Evolutionary conservation across 2,888 invertebrate genomes (phyloP), one percentile per base, ranked within the genome.

Genomic region (Digitonthophagus gazella): DNA sequence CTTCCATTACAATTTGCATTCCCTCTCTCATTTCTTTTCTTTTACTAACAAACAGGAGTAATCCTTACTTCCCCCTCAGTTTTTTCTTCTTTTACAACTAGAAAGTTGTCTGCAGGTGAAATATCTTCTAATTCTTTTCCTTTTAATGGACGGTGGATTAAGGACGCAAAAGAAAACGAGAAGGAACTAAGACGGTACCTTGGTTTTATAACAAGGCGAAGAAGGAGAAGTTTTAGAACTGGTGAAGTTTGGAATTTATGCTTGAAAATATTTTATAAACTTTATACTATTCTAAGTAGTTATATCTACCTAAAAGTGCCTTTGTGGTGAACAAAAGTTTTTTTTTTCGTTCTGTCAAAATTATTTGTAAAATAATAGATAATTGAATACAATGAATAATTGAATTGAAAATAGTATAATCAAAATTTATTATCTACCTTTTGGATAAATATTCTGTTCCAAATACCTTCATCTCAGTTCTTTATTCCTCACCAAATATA

Each of bases 91-190:
- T 44, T 44, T 44, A 44, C 28, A 44, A 44, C 28, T 44, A 11
- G 8, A 44, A 44, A 44, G 28, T 44, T 44, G 28, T 44, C 28
- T 44, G 28, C 71, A 74, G 71, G 71, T 74, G 74, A 75, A 74
- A 74, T 73, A 75, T 73, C 73, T 73, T 73, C 74, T 75, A 74
- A 75, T 74, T 44, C 11, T 44, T 75, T 75, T 72, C 69, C 69
- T 68, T 71, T 71, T 72, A 74, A 74, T 74, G 72, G 72, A 72
- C 6, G 28, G 66, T 61, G 72, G 73, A 72, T 73, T 74, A 72
- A 72, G 68, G 63, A 64, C 66, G 66, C 68, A 72, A 61, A 66
- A 66, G 68, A 20, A 61, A 61, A 18, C 61, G 61, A n/a, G 61
- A 20, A 5, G 19, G 61, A 61, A 61, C 15, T 15, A 61, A 61